Base-by-base conservation (phyloP, 2,888 invertebrate genomes). In the Agrochola lychnidis region DNA sequence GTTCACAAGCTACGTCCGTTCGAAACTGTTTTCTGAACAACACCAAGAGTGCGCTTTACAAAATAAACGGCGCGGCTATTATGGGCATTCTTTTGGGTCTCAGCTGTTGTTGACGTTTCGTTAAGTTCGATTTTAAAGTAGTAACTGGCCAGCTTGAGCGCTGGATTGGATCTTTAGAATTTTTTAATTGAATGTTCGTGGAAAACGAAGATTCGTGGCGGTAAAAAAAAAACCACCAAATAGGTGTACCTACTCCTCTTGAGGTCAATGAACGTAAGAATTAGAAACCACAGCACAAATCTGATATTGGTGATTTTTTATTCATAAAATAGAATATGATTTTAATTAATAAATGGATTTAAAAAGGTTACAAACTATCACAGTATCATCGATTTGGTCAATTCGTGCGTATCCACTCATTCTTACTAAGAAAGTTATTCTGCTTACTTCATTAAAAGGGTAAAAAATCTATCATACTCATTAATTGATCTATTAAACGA, bases 11-110 rank as follows among this genome's bases (percentile, higher is more conserved):
- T 64, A 85, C 63, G 66, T 79, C 78, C 74, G 76, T 74, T 78
- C 73, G 67, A 69, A 87, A 87, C 79, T 68, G 40, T 70, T 83
- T 83, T 84, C 70, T 67, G 72, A 53, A 42, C 51, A 53, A 63
- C 73, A 74, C 64, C 30, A 70, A 67, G 63, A 70, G 78, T 78
- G 72, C 57, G 63, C 72, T 83, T 75, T 68, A 51, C 22, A 73
- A 73, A 83, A 86, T 83, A 69, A 73, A 83, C 61, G 70, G 62
- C 51, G 56, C 16, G 36, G 45, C 57, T 66, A 45, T 76, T 76
- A 70, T 68, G 51, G 62, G 19, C 36, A 70, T 70, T 68, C 30
- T 70, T 77, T 77, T 30, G n/a, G 42, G 42, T 68, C 64, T 48
- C 70, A 64, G 61, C 63, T 85, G 82, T 42, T 77, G 40, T 30